Evolutionary conservation across 2,797 vertebrate species (phyloP).

Genomic region (Poeciliopsis presidionis): DNA sequence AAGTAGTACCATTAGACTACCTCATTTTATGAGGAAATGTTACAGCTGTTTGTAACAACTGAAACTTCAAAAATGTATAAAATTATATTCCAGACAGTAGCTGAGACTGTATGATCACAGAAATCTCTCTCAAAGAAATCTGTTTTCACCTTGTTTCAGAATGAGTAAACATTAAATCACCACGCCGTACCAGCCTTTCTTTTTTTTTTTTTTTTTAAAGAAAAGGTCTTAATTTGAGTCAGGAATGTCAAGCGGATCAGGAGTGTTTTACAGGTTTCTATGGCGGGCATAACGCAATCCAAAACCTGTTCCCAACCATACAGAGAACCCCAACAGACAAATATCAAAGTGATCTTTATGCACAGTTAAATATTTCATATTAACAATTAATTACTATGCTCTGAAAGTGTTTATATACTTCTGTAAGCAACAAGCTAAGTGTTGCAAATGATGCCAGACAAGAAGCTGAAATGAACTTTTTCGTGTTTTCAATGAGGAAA

Average conservation of each 20-base stretch:
- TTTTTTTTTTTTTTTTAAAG: neutral
- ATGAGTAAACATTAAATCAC: too few species aligned
- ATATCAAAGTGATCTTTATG: too few species aligned
- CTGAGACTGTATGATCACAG: neutral
- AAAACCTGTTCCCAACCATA: neutral
- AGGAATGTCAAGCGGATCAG: slow-evolving; percentile 4
- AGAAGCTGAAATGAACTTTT: slow-evolving; percentile 15
- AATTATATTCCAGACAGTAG: neutral
- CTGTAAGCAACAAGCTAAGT: neutral
- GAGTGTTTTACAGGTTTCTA: neutral
- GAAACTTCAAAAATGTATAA: neutral
- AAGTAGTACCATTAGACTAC: neutral
- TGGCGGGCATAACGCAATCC: neutral
- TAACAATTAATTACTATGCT: neutral
- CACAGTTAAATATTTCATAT: neutral
- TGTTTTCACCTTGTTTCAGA: neutral
- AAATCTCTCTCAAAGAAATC: neutral
- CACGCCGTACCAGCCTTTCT: neutral
- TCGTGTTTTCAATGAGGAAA: slow-evolving; percentile 12
- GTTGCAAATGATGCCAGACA: slow-evolving; percentile 7
- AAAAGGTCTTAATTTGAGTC: neutral
- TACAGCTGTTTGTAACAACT: neutral
- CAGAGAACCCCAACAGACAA: too few species aligned
- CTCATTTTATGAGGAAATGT: neutral
- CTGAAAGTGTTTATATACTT: neutral